Evolutionary conservation across 2,113 vertebrate genomes (phyloP).

Genomic region (Varanus komodoensis): DNA sequence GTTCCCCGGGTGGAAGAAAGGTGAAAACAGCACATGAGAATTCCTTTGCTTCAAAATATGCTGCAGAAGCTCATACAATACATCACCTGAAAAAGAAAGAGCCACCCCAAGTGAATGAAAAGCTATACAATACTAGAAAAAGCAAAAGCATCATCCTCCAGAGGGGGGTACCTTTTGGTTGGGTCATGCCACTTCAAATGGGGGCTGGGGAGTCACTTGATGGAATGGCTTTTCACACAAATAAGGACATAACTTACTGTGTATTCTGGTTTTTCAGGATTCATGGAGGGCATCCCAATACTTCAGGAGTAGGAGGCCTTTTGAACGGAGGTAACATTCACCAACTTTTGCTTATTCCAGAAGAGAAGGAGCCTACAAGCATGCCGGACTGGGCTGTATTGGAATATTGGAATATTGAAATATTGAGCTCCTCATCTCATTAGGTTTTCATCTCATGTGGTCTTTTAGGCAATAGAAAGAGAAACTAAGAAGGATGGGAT

Average conservation of each 20-base stretch:
- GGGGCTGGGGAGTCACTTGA: not conserved
- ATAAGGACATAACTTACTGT: not conserved
- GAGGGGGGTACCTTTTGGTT: not conserved
- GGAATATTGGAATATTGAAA: no score
- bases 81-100: slow-evolving; percentile 86
- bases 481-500: no score
- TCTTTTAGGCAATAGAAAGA: no score
- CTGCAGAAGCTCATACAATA: slow-evolving; percentile 97
- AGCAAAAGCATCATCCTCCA: not conserved
- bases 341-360: no score
- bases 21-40: slow-evolving; percentile 86
- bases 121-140: slow-evolving; percentile 35
- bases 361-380: no score
- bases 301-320: no score
- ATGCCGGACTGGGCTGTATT: no score
- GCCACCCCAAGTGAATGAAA: slow-evolving; percentile 58
- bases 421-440: no score
- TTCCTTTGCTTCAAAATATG: slow-evolving; percentile 98
- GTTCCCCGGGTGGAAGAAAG: slow-evolving; percentile 90
- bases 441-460: no score
- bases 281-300: no score
- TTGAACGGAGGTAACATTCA: no score
- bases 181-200: not conserved
- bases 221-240: not conserved
- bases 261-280: no score